Evolutionary conservation across 1,140 invertebrate genomes (phyloP), one percentile per base, ranked within the genome.

Genomic region (Atta cephalotes): DNA sequence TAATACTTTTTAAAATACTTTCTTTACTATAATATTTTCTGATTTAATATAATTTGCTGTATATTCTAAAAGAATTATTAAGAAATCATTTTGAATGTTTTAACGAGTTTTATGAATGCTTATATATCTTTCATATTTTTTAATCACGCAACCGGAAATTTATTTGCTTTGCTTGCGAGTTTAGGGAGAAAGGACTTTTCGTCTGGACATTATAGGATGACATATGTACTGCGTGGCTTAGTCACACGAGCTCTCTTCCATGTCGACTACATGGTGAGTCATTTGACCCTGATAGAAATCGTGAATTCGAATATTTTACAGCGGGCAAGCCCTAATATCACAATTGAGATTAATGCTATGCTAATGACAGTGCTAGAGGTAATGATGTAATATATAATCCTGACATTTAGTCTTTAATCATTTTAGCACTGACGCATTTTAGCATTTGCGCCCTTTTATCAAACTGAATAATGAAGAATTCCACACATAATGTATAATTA

Each of bases 341-440:
- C 80, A 76, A 84, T 84, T 74, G 80, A 84, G 70, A 84, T 74
- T 84, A 84, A 84, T 84, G 80, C 39, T 84, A 76, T 76, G 80
- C 70, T 84, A 84, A 84, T 76, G 80, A 82, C 49, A 74, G 56
- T 28, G 80, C 28, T 31, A 14, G 56, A 14, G 56, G 53, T 82
- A 62, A 74, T 82, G 56, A 76, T 76, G 72, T 76, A 76, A 84
- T 76, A 63, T 62, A 84, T 62, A 84, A 74, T 35, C 39, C 56
- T 51, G 80, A 62, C 68, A 14, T 35, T 18, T 62, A 62, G 39
- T 62, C 53, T 84, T 84, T 84, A 84, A 76, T 84, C 70, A 84
- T 62, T 84, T 63, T 62, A 70, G 70, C 80, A 49, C 56, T 74
- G 70, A 84, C 80, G 53, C 45, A 74, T 25, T 25, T 25, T 25